Evolutionary conservation across 1,140 invertebrate species (phyloP), one percentile per base, ranked within the genome.

Genomic region (Colletes gigas): DNA sequence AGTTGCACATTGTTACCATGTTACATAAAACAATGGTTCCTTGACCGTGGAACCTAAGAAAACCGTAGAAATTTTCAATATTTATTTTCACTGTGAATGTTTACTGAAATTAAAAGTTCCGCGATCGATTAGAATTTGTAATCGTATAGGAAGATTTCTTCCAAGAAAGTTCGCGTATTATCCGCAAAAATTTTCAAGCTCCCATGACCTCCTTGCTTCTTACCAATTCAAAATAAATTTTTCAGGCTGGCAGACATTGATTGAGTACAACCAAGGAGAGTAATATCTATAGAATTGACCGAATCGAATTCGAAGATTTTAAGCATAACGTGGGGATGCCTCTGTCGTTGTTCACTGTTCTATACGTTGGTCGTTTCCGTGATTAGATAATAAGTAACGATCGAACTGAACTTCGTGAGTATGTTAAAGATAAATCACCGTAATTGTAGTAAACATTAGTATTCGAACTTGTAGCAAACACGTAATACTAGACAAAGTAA

Each of bases 191-290:
- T 84, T 81, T 67, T 65, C 59, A 30, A 67, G 14, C 69, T 65
- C 41, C 30, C 41, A 41, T 9, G 44, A 41, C 60, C 50, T 67
- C n/a, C 69, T 80, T 72, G 52, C 77, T 67, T 79, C 63, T 73
- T 70, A 30, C 21, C 74, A 67, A 79, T 81, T 84, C 69, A 55
- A 84, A 79, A 83, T 79, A 84, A 63, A 84, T 84, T 83, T 84
- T 83, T 83, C 75, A 84, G 47, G 17, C 15, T 73, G 75, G 30
- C 81, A 70, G 75, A 84, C 81, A 44, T 83, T 84, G 83, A 84
- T 84, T 70, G 81, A 83, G 59, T 74, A 47, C 74, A 55, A 21
- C 62, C 60, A 59, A 63, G 59, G 54, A 83, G 79, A 84, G 70
- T 84, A 83, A 83, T 83, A 74, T 68, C 83, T 63, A 65, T 57